These are phyloP conservation scores for Stichopus chloronotus DNA, from an alignment of 35 echinoderm and acorn worm species.

Conservation along the genomic window DNA sequence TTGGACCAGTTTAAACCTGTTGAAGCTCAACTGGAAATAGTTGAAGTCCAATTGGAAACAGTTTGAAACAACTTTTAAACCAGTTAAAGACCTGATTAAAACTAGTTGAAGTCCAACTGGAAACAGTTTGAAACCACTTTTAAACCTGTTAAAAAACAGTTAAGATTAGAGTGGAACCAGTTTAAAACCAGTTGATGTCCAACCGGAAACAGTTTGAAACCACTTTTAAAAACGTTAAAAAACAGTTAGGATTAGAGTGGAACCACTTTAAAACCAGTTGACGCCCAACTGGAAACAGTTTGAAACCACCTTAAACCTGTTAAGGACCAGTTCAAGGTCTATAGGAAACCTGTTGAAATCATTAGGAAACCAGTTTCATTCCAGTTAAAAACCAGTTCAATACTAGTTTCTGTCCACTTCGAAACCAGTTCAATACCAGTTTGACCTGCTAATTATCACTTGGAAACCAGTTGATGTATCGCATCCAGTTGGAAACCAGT, in stretches of 20 bases:
- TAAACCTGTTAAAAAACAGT: neutral
- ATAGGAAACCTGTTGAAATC: neutral
- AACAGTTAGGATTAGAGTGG: too few relatives aligned
- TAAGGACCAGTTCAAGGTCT: neutral
- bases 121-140: neutral
- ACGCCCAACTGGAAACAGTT: neutral
- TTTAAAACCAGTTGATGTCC: neutral
- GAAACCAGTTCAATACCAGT: neutral
- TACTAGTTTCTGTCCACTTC: neutral
- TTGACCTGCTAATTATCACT: neutral
- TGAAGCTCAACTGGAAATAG: neutral
- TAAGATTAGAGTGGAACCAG: too few relatives aligned
- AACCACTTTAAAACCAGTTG: neutral
- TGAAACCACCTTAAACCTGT: neutral
- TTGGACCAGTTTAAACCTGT: neutral
- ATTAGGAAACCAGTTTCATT: neutral
- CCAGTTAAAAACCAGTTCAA: too few relatives aligned
- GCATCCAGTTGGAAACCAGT: constrained; percentile 7
- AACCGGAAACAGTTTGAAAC: neutral
- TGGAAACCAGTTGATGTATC: neutral
- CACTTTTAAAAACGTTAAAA: neutral
- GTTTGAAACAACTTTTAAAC: neutral
- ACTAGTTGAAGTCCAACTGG: neutral
- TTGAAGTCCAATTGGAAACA: neutral
- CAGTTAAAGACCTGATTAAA: neutral